Evolutionary conservation across 2,888 invertebrate genomes (phyloP).

Genomic region (Lasiommata megera): DNA sequence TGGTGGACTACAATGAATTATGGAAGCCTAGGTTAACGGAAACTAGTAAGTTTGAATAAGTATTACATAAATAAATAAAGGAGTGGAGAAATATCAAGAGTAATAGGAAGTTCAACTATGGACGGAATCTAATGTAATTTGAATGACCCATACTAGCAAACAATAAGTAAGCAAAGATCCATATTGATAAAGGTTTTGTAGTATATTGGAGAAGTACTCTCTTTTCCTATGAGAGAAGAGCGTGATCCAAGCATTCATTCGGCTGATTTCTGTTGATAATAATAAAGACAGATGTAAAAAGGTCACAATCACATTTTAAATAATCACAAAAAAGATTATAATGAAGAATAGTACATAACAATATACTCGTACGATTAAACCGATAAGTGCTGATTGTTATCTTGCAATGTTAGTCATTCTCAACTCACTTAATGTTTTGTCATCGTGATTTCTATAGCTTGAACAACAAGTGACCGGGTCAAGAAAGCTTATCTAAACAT

Average conservation of each 20-base stretch:
- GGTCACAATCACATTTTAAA: background rate
- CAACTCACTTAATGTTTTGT: background rate
- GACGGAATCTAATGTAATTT: too few relatives aligned
- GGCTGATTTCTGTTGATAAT: too few relatives aligned
- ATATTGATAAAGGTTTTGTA: too few relatives aligned
- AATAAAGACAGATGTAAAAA: too few relatives aligned
- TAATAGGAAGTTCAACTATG: too few relatives aligned
- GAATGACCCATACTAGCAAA: too few relatives aligned
- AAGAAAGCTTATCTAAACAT: background rate
- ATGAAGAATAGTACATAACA: too few relatives aligned
- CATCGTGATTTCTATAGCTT: background rate
- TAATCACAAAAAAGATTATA: constrained; percentile 15
- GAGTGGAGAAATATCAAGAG: background rate
- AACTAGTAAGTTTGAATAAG: background rate
- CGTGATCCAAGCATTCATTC: too few relatives aligned
- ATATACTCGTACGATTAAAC: background rate
- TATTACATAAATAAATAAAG: background rate
- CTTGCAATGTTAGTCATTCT: background rate
- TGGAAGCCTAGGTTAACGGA: background rate
- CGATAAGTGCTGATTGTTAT: constrained; percentile 1
- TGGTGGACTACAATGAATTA: too few relatives aligned
- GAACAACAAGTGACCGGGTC: background rate
- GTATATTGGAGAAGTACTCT: too few relatives aligned
- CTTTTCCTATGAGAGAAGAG: too few relatives aligned
- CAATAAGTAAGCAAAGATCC: too few relatives aligned